Conservation (phyloP, 2,888 invertebrate species). For the Aromia moschata region DNA sequence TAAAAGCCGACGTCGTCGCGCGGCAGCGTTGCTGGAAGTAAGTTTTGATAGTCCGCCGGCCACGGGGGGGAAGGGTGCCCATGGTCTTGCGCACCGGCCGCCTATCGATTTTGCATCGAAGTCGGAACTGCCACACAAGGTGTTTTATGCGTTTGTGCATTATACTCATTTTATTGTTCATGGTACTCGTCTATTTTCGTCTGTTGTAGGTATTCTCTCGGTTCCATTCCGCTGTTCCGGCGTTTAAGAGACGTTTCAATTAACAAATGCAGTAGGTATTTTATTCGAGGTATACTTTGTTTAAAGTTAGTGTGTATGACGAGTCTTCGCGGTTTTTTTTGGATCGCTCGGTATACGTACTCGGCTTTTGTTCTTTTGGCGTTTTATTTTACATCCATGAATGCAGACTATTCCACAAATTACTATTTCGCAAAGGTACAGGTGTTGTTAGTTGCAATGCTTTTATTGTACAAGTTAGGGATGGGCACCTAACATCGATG, state of each 20-base stretch:
- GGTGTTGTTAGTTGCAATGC: too few species aligned
- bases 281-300: too few species aligned
- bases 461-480: too few species aligned
- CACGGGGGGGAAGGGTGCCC: constrained; percentile 17
- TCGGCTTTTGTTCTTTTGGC: too few species aligned
- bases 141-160: constrained; percentile 28
- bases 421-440: too few species aligned
- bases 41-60: constrained; percentile 13
- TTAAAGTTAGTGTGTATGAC: not conserved
- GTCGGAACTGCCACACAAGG: constrained; percentile 22
- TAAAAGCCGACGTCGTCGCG: constrained; percentile 16
- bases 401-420: too few species aligned
- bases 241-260: not conserved
- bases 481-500: too few species aligned
- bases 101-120: constrained; percentile 16
- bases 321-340: not conserved
- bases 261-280: not conserved
- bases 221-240: not conserved
- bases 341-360: not conserved
- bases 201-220: constrained; percentile 1
- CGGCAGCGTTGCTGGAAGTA: constrained; percentile 23
- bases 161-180: constrained; percentile 22
- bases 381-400: too few species aligned
- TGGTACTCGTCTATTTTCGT: constrained; percentile 6
- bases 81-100: constrained; percentile 2